Conservation (phyloP, 1,140 invertebrate genomes). For the Brachionus koreanus region DNA sequence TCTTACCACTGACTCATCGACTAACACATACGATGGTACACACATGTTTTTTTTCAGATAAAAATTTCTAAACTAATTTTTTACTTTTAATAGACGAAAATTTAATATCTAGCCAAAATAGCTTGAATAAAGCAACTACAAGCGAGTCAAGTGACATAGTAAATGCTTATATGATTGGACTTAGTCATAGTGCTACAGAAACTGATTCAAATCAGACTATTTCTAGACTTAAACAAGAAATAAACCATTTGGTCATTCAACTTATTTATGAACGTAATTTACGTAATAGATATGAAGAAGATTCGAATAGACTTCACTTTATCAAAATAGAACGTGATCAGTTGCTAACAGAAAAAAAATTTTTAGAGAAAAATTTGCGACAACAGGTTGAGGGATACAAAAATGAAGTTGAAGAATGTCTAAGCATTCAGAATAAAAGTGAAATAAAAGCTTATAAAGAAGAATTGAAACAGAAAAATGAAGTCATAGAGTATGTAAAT, state of each 20-base stretch:
- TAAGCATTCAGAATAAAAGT: conserved; percentile 25
- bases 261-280: conserved; percentile 35
- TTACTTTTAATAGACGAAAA: background rate
- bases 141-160: conserved; percentile 26
- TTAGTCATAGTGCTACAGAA: background rate
- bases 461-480: conserved; percentile 32
- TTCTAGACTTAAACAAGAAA: conserved; percentile 30
- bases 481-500: conserved; percentile 7
- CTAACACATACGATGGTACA: conserved; percentile 8
- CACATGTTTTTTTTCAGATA: background rate
- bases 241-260: conserved; percentile 30
- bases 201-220: background rate
- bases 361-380: conserved; percentile 26
- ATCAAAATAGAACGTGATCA: conserved; percentile 38
- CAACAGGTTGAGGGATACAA: conserved; percentile 30
- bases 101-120: background rate
- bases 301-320: conserved; percentile 40
- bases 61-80: background rate
- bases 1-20: background rate
- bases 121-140: background rate
- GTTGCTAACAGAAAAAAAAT: conserved; percentile 3
- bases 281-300: conserved; percentile 29
- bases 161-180: background rate
- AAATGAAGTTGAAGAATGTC: conserved; percentile 30
- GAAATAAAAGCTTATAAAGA: conserved; percentile 14